Evolutionary conservation across 2,113 vertebrate species (phyloP).

Genomic region (Boulengeromyrus knoepffleri): DNA sequence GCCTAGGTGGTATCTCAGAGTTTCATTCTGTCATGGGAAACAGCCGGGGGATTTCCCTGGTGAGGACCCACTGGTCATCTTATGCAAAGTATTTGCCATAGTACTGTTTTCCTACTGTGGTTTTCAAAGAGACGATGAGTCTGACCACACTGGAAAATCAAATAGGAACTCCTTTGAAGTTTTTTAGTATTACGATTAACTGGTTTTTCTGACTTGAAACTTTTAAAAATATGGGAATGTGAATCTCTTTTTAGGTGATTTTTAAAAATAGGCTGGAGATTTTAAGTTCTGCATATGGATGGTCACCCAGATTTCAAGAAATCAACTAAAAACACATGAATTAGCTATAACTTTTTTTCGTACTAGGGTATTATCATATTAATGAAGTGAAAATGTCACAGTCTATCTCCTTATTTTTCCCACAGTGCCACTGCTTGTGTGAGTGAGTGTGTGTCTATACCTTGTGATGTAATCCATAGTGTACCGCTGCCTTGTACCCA

Average conservation of each 20-base stretch:
- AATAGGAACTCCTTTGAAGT: not conserved
- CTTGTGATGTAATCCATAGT: not conserved
- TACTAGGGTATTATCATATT: not conserved
- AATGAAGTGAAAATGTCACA: not conserved
- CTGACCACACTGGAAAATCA: not conserved
- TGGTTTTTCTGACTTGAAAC: not conserved
- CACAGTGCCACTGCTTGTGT: not conserved
- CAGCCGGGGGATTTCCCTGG: not conserved
- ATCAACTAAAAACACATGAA: not conserved
- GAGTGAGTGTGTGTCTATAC: not conserved
- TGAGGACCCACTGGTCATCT: not conserved
- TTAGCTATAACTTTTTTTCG: not conserved
- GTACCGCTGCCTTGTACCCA: not conserved
- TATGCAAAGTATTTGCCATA: not conserved
- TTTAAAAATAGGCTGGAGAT: not conserved
- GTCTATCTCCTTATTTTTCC: not conserved
- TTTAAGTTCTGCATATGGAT: not conserved
- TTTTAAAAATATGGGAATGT: not conserved
- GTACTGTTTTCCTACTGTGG: constrained; percentile 33
- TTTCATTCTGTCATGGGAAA: not conserved
- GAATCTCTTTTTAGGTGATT: not conserved
- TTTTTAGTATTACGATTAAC: not conserved
- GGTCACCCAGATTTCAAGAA: not conserved
- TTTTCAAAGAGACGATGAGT: not conserved
- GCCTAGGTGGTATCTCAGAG: not conserved